Base-by-base conservation (phyloP, 2,797 vertebrate species). In the Phrynocephalus forsythii region DNA sequence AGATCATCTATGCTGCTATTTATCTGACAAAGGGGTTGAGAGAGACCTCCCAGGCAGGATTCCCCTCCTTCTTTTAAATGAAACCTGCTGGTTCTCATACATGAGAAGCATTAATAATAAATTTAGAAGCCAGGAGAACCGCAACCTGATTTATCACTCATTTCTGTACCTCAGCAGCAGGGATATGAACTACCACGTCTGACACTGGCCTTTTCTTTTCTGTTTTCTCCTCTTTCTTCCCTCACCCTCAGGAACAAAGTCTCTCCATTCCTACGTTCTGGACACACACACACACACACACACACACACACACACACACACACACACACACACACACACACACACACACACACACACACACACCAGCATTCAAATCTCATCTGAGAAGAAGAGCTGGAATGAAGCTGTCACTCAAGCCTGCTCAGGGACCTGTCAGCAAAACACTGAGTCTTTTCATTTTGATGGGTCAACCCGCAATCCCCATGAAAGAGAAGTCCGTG, bases 371-470 rank as follows among this genome's bases (percentile, higher is more conserved):
- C 94, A 96, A 94, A 94, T 95, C 96, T 97, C 96, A 97, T 97
- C 96, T 95, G 95, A 96, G 52, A 13, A 44, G 96, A 96, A 97
- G 95, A 94, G 93, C 94, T 96, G 96, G 97, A 98, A 98, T 97
- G 96, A 98, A 97, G 96, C 97, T 97, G 97, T 98, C 97, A 97
- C 94, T 97, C 97, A 97, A 94, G 91, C 91, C 96, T 96, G 96
- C 96, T 95, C 93, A 95, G 97, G 95, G 97, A 97, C 97, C 97
- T 97, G 97, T 97, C 97, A 97, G 94, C 94, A 95, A 96, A 96
- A 95, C 97, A 97, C 93, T 96, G 96, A 97, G 96, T 95, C 96
- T 97, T 98, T 97, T 98, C 97, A 97, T 98, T 97, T 97, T 96
- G 97, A 97, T 96, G 96, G 97, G 97, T 97, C 97, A 97, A 97